phyloP scores from a whole-genome alignment of 2,113 vertebrate species.

The Lycaon pictus region DNA sequence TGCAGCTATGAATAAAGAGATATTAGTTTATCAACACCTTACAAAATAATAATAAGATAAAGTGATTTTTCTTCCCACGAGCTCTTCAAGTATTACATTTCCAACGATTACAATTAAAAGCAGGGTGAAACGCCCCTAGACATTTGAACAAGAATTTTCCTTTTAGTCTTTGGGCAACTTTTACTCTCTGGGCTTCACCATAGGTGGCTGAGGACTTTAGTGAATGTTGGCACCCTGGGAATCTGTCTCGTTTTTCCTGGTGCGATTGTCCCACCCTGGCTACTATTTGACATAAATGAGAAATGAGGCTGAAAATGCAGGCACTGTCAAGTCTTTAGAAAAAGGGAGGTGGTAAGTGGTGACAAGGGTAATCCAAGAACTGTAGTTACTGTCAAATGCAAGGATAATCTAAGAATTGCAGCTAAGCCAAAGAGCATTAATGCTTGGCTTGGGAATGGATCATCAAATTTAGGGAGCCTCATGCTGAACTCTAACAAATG shows the following conservation, averaged over 20 bases:
- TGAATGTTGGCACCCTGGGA: neutral
- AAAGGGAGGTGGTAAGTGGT: neutral
- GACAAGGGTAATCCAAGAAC: constrained; percentile 33
- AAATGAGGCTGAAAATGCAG: neutral
- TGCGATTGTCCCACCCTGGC: neutral
- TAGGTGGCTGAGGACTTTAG: neutral
- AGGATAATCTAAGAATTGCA: neutral
- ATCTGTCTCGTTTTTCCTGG: neutral
- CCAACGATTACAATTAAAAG: neutral
- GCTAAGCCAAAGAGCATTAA: neutral
- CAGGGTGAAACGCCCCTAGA: neutral
- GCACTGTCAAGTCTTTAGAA: neutral
- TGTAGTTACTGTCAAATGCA: neutral
- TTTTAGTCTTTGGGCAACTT: neutral
- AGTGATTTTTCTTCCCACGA: neutral
- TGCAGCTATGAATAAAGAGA: neutral
- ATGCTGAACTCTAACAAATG: constrained; percentile 3
- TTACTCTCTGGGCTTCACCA: neutral
- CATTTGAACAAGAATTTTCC: neutral
- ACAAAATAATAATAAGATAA: neutral
- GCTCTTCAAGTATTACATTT: neutral
- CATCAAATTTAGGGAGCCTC: neutral
- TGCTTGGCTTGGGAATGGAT: neutral
- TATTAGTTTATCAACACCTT: neutral
- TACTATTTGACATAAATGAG: constrained; percentile 7